Percentiles rank a stretch among this genome's conserved stretches.
Evolutionary conservation across 2,888 invertebrate species (phyloP).

Genomic region (Arctia plantaginis): DNA sequence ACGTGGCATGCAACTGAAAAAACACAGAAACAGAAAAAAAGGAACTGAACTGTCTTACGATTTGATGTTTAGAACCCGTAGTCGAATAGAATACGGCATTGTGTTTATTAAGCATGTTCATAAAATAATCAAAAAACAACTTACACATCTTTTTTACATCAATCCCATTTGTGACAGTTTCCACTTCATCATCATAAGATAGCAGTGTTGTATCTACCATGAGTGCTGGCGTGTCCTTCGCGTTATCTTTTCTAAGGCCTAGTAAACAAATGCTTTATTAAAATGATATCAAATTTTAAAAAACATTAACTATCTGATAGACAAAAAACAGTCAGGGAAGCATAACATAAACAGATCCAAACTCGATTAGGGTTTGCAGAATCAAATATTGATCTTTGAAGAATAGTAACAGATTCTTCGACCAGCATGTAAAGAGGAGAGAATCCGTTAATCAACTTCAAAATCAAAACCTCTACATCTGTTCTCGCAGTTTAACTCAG

Average conservation of each 20-base stretch:
- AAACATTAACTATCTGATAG: not conserved
- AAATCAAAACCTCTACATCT: no score
- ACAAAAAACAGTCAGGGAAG: no score
- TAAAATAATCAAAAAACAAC: conserved; percentile 14
- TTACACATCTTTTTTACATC: conserved; percentile 45
- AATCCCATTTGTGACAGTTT: conserved; percentile 40
- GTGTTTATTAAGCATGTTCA: not conserved
- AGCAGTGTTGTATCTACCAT: conserved; percentile 54
- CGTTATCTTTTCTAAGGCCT: conserved; percentile 9
- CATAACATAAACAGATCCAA: no score
- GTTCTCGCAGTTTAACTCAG: no score
- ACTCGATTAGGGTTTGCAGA: no score
- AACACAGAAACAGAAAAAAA: not conserved
- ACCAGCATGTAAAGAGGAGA: no score
- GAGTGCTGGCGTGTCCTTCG: conserved; percentile 16
- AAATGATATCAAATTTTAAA: not conserved
- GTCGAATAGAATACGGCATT: not conserved
- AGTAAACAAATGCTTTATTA: not conserved
- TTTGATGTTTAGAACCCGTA: not conserved
- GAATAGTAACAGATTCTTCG: no score
- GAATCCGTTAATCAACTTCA: no score
- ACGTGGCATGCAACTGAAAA: no score
- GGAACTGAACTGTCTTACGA: not conserved
- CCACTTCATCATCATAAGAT: conserved; percentile 58
- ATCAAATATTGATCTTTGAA: no score